Base-by-base conservation (phyloP, 2,113 vertebrate genomes). In the Scolopax mira region DNA sequence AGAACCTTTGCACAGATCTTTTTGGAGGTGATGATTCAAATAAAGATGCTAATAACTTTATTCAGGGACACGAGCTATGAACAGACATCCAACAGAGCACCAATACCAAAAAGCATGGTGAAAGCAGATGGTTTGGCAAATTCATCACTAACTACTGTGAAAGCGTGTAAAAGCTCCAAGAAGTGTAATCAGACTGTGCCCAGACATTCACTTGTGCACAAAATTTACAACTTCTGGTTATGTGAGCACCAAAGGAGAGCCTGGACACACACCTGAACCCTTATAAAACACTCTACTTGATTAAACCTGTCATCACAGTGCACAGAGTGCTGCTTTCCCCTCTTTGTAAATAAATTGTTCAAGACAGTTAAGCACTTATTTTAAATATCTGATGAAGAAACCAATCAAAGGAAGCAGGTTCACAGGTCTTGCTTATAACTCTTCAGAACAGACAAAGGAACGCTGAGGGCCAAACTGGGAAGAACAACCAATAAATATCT, bases 301-400 rank as follows among this genome's bases (percentile, higher is more conserved):
- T 78, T 71, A 92, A 41, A 41, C 10, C 13, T 33, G 19, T n/a
- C 51, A 90, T 41, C 31, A 72, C 27, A 58, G 41, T 19, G 18
- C 58, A 65, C 0, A 0, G 10, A 8, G 6, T 22, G 24, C 35
- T 86, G 55, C 65, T 80, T 74, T 73, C 13, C 23, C 37, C 37
- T 4, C 15, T 77, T 35, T 61, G 7, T 49, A 69, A 77, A 52
- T 5, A 46, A 4, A 15, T 1, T 66, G 22, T 18, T 91, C 61
- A 67, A 64, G 28, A 73, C 10, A 90, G 24, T 9, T 73, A 78
- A 82, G 37, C 13, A 78, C 19, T 33, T 54, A 19, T 67, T 89
- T 91, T 16, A 74, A 89, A 42, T 42, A 80, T 42, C 69, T 39
- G 39, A 71, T 80, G n/a, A 19, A 84, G 35, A 67, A 31, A 87